Conservation (phyloP, 2,113 vertebrate genomes). For the Pseudorasbora parva region DNA sequence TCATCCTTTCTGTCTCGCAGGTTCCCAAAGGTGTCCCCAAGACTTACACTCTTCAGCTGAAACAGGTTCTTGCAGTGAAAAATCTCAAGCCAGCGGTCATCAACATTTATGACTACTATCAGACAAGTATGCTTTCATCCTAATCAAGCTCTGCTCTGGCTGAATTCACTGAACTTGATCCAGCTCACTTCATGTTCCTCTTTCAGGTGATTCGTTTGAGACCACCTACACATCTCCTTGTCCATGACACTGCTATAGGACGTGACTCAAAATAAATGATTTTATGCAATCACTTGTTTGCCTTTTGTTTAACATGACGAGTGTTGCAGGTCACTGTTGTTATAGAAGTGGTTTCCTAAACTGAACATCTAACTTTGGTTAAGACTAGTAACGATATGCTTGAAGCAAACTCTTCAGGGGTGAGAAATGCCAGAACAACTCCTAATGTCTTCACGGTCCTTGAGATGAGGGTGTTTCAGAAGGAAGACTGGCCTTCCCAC, state of each 20-base stretch:
- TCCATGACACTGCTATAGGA: neutral
- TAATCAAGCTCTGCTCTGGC: neutral
- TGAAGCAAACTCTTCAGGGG: too few relatives aligned
- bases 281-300: too few relatives aligned
- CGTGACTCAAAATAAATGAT: neutral
- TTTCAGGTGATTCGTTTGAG: neutral
- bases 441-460: too few relatives aligned
- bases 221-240: neutral
- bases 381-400: too few relatives aligned
- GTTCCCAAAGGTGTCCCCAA: neutral
- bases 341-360: too few relatives aligned
- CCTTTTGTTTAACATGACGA: too few relatives aligned
- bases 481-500: too few relatives aligned
- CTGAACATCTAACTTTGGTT: too few relatives aligned
- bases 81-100: neutral
- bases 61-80: neutral
- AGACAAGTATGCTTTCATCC: neutral
- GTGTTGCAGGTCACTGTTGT: too few relatives aligned
- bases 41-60: neutral
- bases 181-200: neutral
- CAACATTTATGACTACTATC: neutral
- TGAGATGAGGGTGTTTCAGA: too few relatives aligned
- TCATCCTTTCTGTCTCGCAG: neutral
- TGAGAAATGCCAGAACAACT: too few relatives aligned
- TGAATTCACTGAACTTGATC: neutral